Evolutionary conservation across 2,888 invertebrate species (phyloP), one percentile per base, ranked within the genome.

Genomic region (Cistogaster globosa): DNA sequence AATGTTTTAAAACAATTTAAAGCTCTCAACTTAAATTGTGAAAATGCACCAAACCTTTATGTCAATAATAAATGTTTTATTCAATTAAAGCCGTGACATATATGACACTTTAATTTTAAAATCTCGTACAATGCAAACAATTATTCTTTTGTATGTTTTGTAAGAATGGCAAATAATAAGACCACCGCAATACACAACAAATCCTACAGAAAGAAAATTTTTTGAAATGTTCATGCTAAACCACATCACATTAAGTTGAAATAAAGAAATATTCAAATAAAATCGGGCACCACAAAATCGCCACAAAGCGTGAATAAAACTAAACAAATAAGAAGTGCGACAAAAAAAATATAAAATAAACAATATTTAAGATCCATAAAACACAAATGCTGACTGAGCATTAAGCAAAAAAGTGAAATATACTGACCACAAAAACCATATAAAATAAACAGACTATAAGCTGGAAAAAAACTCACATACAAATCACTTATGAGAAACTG

Each of bases 211-310:
- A 55, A 32, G 53, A 16, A 53, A 60, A 42, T 48, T 26, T 48
- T 7, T n/a, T 60, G 42, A 80, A 80, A 80, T 68, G 57, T 77
- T 68, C 76, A 84, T 74, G 80, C 51, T 68, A 62, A 81, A 84
- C 77, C 84, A 38, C 76, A 84, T 38, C 60, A 63, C 72, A 62
- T 67, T 42, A 71, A 84, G 80, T 80, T 84, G 81, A 74, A 20
- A 69, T 75, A 79, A 72, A 77, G 62, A 77, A 83, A 55, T 78
- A 74, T 60, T 78, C 48, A 78, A 68, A 83, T 74, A 78, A 78
- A 83, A 78, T 74, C 68, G 36, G 45, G 77, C 74, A 79, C 78
- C 83, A 68, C 83, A 83, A 83, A 83, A 69, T 78, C 83, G 16
- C 80, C 80, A 77, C 80, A 80, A 76, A 48, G 63, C 60, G 53